A percentile compares a stretch with the other conserved stretches of the same genome.
phyloP scores from a whole-genome alignment of 2,888 invertebrate genomes.

The Hydrotaea cyrtoneurina region DNA sequence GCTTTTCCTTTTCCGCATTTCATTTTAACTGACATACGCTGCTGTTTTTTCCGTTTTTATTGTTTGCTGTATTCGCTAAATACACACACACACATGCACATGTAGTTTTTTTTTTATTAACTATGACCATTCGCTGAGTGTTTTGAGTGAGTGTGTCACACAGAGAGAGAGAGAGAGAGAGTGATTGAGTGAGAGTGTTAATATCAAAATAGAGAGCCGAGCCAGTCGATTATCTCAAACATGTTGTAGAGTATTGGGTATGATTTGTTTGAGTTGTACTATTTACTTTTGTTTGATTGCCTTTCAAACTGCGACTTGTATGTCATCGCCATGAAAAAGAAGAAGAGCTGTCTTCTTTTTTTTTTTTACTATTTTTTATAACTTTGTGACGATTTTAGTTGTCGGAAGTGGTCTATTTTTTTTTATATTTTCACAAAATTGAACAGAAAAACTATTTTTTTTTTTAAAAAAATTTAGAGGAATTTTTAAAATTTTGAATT shows the following conservation, averaged over 20 bases:
- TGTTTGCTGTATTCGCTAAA: slow-evolving; percentile 13
- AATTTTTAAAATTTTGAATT: no score
- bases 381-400: no score
- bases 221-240: background rate
- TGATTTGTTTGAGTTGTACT: background rate
- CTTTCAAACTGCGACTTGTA: slow-evolving; percentile 14
- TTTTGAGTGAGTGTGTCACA: background rate
- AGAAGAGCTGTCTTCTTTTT: no score
- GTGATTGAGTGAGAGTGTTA: background rate
- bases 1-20: background rate
- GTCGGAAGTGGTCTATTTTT: no score
- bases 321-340: no score
- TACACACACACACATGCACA: no score
- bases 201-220: background rate
- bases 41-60: background rate
- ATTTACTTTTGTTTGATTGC: background rate
- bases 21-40: background rate
- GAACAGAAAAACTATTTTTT: no score
- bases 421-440: no score
- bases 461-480: no score
- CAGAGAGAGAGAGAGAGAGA: background rate
- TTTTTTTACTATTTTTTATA: background rate
- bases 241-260: background rate
- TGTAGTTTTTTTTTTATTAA: slow-evolving; percentile 1
- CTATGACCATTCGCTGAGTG: background rate